Base-by-base conservation (phyloP, 1,140 invertebrate genomes). In the Paraescarpia echinospica region DNA sequence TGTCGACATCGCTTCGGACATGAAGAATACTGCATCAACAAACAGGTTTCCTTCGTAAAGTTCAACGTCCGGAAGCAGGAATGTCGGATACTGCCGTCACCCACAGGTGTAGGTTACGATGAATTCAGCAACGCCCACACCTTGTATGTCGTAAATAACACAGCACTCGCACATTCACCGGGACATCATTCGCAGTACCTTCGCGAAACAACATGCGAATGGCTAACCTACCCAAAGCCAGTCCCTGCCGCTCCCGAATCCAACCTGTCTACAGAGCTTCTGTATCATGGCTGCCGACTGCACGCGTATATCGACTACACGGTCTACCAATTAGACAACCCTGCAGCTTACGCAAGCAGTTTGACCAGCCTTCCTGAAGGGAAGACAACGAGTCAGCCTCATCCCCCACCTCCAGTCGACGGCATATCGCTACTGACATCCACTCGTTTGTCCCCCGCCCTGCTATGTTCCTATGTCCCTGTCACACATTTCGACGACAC, bases 21-120 rank as follows among this genome's bases (percentile, higher is more conserved):
- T 34, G 95, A 96, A 93, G 95, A 96, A 91, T 95, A 95, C 93
- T 95, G 95, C 90, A 95, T 96, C 33, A 95, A 96, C 91, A 95
- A 95, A 93, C 94, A 95, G 35, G 94, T 95, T 9, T 94, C 95
- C n/a, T 96, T 96, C 94, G 94, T 94, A n/a, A 94, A 95, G 93
- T 96, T 96, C 94, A 95, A 96, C 94, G 94, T 94, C 14, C 95
- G 94, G 93, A 94, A 94, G 34, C 95, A 95, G 93, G 94, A 94
- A 6, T 95, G 95, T 92, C 94, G 93, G 93, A 95, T 95, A 48
- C 93, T 96, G 90, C 93, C 94, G 12, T 33, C 92, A 33, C 93
- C 95, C 2, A 95, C 95, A 4, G 95, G 95, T 14, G 94, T 95
- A 89, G 94, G 94, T 27, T 96, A 96, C 93, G 95, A 95, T 93